Conservation (phyloP, 1,140 invertebrate species). For the Oryzaephilus surinamensis region DNA sequence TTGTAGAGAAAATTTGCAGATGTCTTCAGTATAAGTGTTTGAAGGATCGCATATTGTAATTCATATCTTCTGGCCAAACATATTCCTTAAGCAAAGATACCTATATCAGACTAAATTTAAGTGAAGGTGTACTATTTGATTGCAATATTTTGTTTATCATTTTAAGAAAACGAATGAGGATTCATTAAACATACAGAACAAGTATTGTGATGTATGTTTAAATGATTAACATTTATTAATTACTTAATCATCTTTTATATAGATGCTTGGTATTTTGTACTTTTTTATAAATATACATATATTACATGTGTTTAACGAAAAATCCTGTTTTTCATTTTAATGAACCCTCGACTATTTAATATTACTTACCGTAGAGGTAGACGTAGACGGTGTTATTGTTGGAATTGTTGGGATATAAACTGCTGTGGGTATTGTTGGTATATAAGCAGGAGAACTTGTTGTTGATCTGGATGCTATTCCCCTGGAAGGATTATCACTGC, state of each 20-base stretch:
- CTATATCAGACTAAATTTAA: conserved; percentile 11
- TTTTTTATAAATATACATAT: not conserved
- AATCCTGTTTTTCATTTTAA: not conserved
- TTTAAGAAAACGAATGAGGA: no score
- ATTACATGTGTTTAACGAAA: not conserved
- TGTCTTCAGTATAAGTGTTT: conserved; percentile 21
- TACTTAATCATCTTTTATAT: no score
- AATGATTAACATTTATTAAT: no score
- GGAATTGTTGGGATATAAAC: no score
- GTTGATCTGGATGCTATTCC: conserved; percentile 18
- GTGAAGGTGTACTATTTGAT: conserved; percentile 21
- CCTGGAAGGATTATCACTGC: conserved; percentile 22
- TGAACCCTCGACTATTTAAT: not conserved
- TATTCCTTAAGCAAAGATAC: conserved; percentile 25
- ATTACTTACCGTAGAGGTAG: not conserved
- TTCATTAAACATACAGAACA: no score
- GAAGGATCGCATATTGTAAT: conserved; percentile 19
- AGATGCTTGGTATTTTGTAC: no score
- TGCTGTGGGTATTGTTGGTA: conserved; percentile 32
- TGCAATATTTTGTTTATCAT: no score
- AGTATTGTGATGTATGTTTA: no score
- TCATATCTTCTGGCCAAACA: conserved; percentile 19
- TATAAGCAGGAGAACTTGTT: conserved; percentile 25
- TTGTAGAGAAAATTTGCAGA: no score
- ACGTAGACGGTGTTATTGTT: conserved; percentile 10